Conservation (phyloP, 2,888 invertebrate genomes). For the Cantharis flavilabris region DNA sequence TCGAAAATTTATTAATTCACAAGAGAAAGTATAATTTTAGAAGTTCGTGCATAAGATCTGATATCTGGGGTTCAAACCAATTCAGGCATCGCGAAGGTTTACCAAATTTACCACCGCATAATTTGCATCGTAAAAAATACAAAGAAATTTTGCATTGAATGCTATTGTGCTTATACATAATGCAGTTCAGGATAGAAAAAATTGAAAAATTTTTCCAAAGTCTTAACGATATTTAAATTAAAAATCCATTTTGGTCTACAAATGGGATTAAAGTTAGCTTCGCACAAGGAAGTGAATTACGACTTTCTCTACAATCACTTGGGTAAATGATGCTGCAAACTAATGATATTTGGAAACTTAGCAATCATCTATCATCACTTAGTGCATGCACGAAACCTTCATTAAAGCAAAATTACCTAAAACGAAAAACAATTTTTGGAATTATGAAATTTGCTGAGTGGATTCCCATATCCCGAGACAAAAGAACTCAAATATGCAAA, state of each 20-base stretch:
- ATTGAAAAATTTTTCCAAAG: background rate
- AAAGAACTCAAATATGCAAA: constrained; percentile 15
- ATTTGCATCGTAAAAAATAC: background rate
- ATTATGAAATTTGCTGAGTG: background rate
- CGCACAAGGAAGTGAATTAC: background rate
- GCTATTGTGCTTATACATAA: background rate
- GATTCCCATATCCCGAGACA: background rate
- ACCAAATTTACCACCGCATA: background rate
- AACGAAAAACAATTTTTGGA: background rate
- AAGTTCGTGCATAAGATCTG: background rate
- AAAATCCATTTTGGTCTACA: background rate
- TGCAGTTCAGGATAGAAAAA: background rate
- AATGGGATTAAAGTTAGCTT: background rate
- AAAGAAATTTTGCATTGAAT: constrained; percentile 4
- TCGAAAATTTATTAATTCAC: constrained; percentile 1
- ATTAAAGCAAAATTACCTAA: background rate
- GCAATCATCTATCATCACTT: background rate
- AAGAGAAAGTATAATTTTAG: background rate
- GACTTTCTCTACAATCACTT: background rate
- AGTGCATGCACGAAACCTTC: background rate
- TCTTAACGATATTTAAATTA: background rate
- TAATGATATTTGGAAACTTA: background rate
- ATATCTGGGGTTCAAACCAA: background rate
- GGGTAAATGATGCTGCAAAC: background rate
- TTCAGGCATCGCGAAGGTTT: background rate